Percentiles rank a stretch among this genome's conserved stretches.
Conservation (phyloP, 2,797 vertebrate species). For the Cephalopachus bancanus region DNA sequence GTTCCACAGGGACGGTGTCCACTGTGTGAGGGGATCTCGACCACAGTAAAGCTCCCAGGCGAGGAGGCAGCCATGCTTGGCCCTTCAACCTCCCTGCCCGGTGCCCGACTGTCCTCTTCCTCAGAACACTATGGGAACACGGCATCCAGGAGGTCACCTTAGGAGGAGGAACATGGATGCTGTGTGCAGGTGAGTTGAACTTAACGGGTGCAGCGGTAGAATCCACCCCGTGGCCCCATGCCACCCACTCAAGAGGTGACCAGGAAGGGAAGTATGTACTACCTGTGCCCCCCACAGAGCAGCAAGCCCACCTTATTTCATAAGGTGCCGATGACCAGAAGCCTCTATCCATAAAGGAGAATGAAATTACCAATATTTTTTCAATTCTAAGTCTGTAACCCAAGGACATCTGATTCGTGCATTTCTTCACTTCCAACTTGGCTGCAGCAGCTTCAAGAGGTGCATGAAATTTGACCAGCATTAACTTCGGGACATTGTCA, state of each 20-base stretch:
- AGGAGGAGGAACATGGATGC: neutral
- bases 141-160: neutral
- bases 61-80: neutral
- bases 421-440: neutral
- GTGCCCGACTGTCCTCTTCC: neutral
- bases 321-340: neutral
- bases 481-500: rapidly evolving
- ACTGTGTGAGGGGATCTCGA: rapidly evolving
- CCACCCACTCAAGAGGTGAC: too few relatives aligned
- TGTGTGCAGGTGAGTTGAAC: neutral
- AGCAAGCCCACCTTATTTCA: neutral
- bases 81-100: neutral
- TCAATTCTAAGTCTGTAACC: rapidly evolving
- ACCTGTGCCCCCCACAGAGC: too few relatives aligned
- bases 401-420: rapidly evolving
- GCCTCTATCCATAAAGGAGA: neutral
- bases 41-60: neutral
- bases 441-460: rapidly evolving
- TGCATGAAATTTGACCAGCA: rapidly evolving
- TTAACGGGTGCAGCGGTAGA: neutral
- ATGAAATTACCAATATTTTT: neutral
- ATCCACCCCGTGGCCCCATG: neutral
- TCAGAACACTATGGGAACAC: neutral
- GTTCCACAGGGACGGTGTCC: neutral
- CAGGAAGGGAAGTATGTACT: too few relatives aligned